phyloP scores from a whole-genome alignment of 2,888 invertebrate genomes.

The Netelia fuscicornis region DNA sequence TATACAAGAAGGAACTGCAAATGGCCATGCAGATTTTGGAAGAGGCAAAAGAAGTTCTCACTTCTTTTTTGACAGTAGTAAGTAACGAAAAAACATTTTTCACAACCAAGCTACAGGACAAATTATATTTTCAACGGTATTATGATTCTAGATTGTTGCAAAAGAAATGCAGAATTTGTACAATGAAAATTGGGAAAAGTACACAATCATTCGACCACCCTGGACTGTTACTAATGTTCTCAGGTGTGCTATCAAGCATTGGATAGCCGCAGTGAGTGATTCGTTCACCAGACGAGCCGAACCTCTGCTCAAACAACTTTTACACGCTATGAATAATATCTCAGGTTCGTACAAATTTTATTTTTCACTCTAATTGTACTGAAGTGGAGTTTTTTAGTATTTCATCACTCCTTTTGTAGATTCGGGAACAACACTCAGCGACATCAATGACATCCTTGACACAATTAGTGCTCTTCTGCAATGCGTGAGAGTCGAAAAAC shows the following conservation, averaged over 20 bases:
- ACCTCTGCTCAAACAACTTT: constrained; percentile 73
- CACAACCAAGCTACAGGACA: background rate
- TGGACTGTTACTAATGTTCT: constrained; percentile 79
- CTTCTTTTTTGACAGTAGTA: constrained; percentile 76
- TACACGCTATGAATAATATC: constrained; percentile 68
- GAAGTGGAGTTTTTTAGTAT: background rate
- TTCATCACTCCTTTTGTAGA: constrained; percentile 54
- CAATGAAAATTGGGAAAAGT: constrained; percentile 79
- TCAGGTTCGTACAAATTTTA: constrained; percentile 70
- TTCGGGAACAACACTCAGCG: constrained; percentile 73
- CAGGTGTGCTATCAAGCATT: constrained; percentile 82
- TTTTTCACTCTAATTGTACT: background rate
- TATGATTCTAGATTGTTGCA: constrained; percentile 75
- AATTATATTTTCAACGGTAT: background rate
- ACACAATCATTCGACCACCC: constrained; percentile 81
- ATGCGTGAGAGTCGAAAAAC: constrained; percentile 74
- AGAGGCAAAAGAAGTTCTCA: constrained; percentile 75
- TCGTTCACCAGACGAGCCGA: constrained; percentile 77
- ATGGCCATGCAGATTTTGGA: constrained; percentile 76
- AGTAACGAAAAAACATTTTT: constrained; percentile 14
- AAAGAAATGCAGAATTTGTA: constrained; percentile 80
- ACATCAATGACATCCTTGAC: constrained; percentile 75
- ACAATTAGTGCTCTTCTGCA: constrained; percentile 77
- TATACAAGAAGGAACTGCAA: constrained; percentile 70
- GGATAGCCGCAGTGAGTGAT: constrained; percentile 82